Conservation (phyloP, 2,797 vertebrate genomes). For the Siniperca obscura region DNA sequence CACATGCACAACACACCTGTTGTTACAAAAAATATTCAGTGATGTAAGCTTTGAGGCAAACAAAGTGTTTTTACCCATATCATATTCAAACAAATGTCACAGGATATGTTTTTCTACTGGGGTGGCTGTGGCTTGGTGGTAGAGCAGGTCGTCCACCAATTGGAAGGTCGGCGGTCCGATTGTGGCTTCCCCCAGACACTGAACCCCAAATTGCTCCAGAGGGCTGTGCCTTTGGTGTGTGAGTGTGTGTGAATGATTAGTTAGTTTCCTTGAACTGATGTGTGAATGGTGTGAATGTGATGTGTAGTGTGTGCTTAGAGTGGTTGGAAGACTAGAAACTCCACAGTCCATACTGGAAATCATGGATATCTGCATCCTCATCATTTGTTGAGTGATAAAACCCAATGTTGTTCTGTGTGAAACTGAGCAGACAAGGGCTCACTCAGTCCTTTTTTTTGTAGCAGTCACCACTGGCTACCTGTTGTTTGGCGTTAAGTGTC, state of each 20-base stretch:
- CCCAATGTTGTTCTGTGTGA: neutral
- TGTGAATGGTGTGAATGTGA: too few species aligned
- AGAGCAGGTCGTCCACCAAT: too few species aligned
- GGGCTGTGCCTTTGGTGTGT: too few species aligned
- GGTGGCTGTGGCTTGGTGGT: too few species aligned
- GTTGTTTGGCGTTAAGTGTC: neutral
- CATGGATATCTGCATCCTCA: neutral
- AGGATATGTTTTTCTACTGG: neutral
- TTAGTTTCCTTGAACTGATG: too few species aligned
- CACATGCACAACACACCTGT: constrained; percentile 48
- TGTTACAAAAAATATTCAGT: constrained; percentile 1
- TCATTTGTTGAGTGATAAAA: neutral
- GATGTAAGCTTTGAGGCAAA: neutral
- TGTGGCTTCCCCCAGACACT: too few species aligned
- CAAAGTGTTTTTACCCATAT: neutral
- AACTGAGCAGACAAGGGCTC: neutral
- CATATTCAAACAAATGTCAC: neutral
- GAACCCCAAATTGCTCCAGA: too few species aligned
- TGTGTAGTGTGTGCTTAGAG: too few species aligned
- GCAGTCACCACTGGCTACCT: neutral
- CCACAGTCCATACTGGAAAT: neutral
- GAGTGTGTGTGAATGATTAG: too few species aligned
- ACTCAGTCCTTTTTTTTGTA: neutral
- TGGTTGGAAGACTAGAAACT: too few species aligned
- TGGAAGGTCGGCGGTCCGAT: too few species aligned